A percentile compares a stretch with the other conserved stretches of the same genome.
Conservation (phyloP, 1,140 invertebrate species). For the Drosophila bifasciata region DNA sequence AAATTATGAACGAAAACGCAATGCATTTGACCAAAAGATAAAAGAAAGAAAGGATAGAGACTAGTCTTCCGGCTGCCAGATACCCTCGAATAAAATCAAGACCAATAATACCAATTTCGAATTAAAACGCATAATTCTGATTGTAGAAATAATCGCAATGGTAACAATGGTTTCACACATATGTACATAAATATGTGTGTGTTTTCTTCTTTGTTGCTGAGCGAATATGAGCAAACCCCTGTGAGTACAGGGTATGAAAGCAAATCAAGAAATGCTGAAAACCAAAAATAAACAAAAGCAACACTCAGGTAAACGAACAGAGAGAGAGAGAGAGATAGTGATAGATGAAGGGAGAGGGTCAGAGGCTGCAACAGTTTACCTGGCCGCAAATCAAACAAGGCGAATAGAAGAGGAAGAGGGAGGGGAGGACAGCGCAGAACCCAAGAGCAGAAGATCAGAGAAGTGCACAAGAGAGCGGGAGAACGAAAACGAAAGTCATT, state of each 20-base stretch:
- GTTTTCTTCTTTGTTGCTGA: no score
- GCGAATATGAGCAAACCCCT: constrained; percentile 31
- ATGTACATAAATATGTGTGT: no score
- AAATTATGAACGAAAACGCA: constrained; percentile 79
- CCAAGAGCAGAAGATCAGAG: constrained; percentile 9
- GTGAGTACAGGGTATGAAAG: constrained; percentile 40
- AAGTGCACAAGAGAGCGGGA: constrained; percentile 1
- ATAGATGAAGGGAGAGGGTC: constrained; percentile 41
- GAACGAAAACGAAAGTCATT: constrained; percentile 52
- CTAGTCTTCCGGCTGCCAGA: no score
- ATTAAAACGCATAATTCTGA: no score
- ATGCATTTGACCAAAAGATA: constrained; percentile 76
- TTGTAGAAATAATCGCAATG: no score
- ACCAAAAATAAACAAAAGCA: constrained; percentile 79
- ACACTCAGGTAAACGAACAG: constrained; percentile 67
- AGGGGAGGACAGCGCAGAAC: not conserved
- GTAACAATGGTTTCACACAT: no score
- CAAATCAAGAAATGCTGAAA: constrained; percentile 79
- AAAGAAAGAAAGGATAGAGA: constrained; percentile 9
- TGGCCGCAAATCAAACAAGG: constrained; percentile 78
- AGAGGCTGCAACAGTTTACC: constrained; percentile 81
- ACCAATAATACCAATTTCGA: no score
- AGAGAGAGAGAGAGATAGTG: not conserved
- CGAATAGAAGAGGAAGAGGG: constrained; percentile 24
- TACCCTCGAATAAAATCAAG: no score